phyloP scores from a whole-genome alignment of 2,888 invertebrate species.

The Sacculina carcini region DNA sequence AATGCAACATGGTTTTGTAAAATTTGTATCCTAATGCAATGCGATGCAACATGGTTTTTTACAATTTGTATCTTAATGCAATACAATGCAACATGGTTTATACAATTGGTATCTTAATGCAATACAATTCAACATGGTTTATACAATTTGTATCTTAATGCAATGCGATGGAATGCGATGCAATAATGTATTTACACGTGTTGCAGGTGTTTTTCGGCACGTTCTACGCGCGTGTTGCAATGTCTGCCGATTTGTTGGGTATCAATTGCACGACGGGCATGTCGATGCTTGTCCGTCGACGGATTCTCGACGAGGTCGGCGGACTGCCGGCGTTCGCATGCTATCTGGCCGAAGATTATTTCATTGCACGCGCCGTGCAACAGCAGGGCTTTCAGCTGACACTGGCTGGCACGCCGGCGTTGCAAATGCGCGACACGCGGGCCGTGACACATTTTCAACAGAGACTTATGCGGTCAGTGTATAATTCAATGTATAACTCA shows the following conservation, averaged over 20 bases:
- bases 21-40: no score
- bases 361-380: constrained; percentile 68
- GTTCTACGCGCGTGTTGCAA: constrained; percentile 78
- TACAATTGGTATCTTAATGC: no score
- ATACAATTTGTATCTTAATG: no score
- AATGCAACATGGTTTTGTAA: no score
- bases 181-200: constrained; percentile 6
- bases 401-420: constrained; percentile 74
- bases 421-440: constrained; percentile 78
- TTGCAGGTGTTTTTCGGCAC: constrained; percentile 76
- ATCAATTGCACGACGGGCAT: constrained; percentile 96
- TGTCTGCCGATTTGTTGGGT: constrained; percentile 66
- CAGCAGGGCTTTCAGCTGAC: constrained; percentile 70
- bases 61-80: no score
- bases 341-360: constrained; percentile 94
- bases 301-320: constrained; percentile 67
- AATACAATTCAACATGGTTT: no score
- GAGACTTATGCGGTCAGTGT: constrained; percentile 27
- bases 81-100: no score
- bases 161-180: no score
- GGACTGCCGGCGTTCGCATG: constrained; percentile 72
- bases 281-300: constrained; percentile 77
- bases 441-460: constrained; percentile 63
- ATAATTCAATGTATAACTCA: no score
- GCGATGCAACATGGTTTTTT: no score